phyloP scores from a whole-genome alignment of 2,797 vertebrate genomes.

The Propithecus perrieri region DNA sequence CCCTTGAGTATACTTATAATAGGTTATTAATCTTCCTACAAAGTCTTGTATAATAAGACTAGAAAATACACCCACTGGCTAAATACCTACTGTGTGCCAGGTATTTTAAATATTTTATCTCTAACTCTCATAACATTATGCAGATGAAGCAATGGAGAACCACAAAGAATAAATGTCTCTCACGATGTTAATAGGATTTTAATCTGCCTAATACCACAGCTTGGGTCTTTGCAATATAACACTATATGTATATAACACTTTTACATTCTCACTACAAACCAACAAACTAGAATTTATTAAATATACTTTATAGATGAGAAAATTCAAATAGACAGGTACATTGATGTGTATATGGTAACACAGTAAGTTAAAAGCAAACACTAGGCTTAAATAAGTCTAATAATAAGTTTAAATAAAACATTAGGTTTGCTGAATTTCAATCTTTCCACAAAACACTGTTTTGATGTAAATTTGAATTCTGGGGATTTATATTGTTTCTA shows the following conservation, averaged over 20 bases:
- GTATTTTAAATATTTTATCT: background rate
- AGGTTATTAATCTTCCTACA: background rate
- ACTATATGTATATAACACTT: background rate
- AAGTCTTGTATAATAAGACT: background rate
- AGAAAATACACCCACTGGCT: background rate
- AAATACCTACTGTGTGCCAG: background rate
- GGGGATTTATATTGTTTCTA: background rate
- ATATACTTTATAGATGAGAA: background rate
- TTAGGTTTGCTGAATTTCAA: background rate
- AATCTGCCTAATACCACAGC: background rate
- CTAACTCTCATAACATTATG: background rate
- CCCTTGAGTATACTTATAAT: background rate
- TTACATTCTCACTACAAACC: background rate
- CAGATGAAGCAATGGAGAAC: background rate
- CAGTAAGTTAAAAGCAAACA: background rate
- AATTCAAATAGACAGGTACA: background rate
- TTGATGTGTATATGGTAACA: background rate
- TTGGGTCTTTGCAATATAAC: background rate
- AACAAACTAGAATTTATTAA: background rate
- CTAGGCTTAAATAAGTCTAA: background rate
- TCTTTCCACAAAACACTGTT: background rate
- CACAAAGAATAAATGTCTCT: background rate
- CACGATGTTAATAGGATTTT: background rate
- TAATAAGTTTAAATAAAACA: background rate
- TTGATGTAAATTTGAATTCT: slow-evolving; percentile 22